A percentile compares a stretch with the other conserved stretches of the same genome.
These are phyloP conservation scores for Astreopora myriophthalma DNA, from an alignment of 64 coral and sea anemone genomes.

Conservation along the genomic window DNA sequence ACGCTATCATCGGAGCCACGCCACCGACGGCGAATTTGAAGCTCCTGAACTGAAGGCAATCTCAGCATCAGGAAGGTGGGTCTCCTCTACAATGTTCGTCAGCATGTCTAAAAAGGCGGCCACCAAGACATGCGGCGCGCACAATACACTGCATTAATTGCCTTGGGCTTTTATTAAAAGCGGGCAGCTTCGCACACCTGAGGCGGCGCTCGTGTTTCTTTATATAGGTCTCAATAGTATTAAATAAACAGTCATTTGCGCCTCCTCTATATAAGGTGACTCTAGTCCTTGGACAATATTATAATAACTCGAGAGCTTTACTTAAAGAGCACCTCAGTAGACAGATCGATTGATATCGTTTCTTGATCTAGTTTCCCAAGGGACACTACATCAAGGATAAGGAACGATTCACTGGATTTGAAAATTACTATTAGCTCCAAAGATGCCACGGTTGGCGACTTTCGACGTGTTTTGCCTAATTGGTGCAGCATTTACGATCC, in stretches of 20 bases:
- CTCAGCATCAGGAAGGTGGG: not conserved
- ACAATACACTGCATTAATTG: not conserved
- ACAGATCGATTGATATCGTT: not conserved
- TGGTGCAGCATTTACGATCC: not conserved
- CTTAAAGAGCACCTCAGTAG: constrained; percentile 34
- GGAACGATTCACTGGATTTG: not conserved
- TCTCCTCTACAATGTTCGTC: not conserved
- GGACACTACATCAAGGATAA: not conserved
- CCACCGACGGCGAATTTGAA: not conserved
- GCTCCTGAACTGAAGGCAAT: not conserved
- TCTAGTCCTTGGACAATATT: not conserved
- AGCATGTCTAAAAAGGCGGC: not conserved
- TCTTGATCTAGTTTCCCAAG: not conserved
- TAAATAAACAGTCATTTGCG: not conserved
- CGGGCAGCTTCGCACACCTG: not conserved
- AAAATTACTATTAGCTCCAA: not conserved
- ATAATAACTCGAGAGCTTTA: not conserved
- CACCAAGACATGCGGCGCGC: not conserved
- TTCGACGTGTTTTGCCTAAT: not conserved
- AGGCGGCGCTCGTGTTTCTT: not conserved
- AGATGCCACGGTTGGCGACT: not conserved
- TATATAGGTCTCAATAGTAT: not conserved
- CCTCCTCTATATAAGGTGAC: not conserved
- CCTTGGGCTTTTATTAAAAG: not conserved
- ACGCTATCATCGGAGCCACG: not conserved